These are phyloP conservation scores for Cryptocephalus primarius DNA, from an alignment of 2,888 invertebrate genomes.

Conservation along the genomic window DNA sequence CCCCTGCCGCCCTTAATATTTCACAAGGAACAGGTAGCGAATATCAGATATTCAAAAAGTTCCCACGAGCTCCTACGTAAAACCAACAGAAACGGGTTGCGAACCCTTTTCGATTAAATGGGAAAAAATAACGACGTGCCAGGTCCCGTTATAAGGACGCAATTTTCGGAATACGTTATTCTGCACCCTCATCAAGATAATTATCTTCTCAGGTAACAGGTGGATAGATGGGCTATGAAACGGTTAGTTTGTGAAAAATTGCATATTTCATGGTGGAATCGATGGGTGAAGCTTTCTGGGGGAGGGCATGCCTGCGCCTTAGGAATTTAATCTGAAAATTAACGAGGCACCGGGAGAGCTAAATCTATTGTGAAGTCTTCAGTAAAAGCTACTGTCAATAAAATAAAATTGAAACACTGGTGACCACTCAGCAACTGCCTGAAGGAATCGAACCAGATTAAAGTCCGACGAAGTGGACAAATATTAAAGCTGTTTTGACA, in stretches of 20 bases:
- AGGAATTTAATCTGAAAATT: no score
- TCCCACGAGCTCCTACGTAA: conserved; percentile 10
- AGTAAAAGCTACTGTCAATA: no score
- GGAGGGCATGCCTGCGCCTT: no score
- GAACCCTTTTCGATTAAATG: conserved; percentile 9
- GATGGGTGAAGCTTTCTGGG: no score
- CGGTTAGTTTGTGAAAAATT: not conserved
- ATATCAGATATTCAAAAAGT: conserved; percentile 3
- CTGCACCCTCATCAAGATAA: not conserved
- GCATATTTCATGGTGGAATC: not conserved
- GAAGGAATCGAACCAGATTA: no score
- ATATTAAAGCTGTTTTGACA: no score
- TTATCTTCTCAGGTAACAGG: not conserved
- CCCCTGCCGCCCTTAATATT: not conserved
- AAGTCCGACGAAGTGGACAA: no score
- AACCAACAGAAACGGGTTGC: conserved; percentile 13
- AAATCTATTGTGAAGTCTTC: no score
- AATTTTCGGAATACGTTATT: not conserved
- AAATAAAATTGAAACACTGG: no score
- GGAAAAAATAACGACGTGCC: not conserved
- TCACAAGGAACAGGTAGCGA: conserved; percentile 8
- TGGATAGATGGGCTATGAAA: not conserved
- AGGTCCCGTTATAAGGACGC: not conserved
- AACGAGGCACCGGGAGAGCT: no score
- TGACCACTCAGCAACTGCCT: no score